A percentile compares a stretch with the other conserved stretches of the same genome.
Evolutionary conservation across 2,888 invertebrate genomes (phyloP).

Genomic region (Drosophila glabriapex): DNA sequence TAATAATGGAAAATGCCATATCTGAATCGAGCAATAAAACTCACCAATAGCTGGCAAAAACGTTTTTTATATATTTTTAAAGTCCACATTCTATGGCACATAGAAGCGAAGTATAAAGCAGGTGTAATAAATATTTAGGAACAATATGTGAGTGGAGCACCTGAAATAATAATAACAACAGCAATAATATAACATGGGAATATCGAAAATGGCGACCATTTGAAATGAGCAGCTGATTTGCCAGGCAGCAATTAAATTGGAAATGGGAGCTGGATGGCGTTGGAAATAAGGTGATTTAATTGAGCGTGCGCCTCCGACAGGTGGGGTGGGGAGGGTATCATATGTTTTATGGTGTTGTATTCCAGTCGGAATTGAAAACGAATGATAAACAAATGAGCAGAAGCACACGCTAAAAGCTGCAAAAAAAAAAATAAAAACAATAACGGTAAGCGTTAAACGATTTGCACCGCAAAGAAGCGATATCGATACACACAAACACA

Average conservation of each 20-base stretch:
- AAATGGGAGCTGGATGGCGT: slow-evolving; percentile 56
- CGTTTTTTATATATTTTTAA: slow-evolving; percentile 12
- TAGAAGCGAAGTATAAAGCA: slow-evolving; percentile 33
- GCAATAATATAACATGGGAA: slow-evolving; percentile 16
- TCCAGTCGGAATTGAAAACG: slow-evolving; percentile 54
- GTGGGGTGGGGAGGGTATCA: slow-evolving; percentile 21
- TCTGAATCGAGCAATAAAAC: slow-evolving; percentile 60
- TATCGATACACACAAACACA: slow-evolving; percentile 45
- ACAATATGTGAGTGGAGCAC: neutral
- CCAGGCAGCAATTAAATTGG: slow-evolving; percentile 69
- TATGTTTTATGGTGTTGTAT: slow-evolving; percentile 49
- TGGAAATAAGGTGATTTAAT: slow-evolving; percentile 48
- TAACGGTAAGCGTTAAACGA: slow-evolving; percentile 64
- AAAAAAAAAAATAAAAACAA: slow-evolving; percentile 51
- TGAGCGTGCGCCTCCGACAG: slow-evolving; percentile 32
- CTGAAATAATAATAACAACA: slow-evolving; percentile 40
- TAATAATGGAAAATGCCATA: slow-evolving; percentile 61
- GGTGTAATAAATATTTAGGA: slow-evolving; percentile 51
- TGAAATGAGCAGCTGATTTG: slow-evolving; percentile 65
- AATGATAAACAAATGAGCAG: slow-evolving; percentile 74
- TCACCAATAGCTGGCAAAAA: slow-evolving; percentile 52
- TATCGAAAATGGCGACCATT: slow-evolving; percentile 54
- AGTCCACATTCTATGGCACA: slow-evolving; percentile 58
- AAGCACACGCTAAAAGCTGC: slow-evolving; percentile 66
- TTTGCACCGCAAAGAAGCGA: slow-evolving; percentile 66